Percentiles rank a stretch among this genome's conserved stretches.
Evolutionary conservation across 2,113 vertebrate species (phyloP).

Genomic region (Phalacrocorax carbo): DNA sequence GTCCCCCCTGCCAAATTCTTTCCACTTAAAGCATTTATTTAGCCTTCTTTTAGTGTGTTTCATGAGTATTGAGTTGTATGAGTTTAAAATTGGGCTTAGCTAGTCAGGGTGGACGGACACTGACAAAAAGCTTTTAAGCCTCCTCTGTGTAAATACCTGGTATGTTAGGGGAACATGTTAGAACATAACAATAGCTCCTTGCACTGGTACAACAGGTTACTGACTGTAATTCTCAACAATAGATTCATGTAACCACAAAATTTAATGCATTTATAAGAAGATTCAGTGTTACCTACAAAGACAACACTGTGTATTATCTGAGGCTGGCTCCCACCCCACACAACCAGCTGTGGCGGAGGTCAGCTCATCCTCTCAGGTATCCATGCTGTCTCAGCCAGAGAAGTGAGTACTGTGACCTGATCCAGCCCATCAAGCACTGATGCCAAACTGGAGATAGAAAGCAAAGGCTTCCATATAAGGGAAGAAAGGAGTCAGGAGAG

Average conservation of each 20-base stretch:
- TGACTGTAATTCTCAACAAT: neutral
- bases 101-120: neutral
- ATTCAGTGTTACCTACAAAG: neutral
- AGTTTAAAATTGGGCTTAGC: neutral
- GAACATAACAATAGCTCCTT: neutral
- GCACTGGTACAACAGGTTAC: neutral
- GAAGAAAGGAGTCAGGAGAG: neutral
- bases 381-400: neutral
- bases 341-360: neutral
- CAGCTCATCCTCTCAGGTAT: neutral
- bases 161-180: neutral
- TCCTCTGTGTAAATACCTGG: neutral
- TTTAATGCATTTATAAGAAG: neutral
- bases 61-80: neutral
- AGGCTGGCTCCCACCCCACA: neutral
- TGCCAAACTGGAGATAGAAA: neutral
- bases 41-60: neutral
- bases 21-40: neutral
- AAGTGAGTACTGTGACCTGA: neutral
- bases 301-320: neutral
- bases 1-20: neutral
- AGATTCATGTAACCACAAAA: neutral
- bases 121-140: neutral
- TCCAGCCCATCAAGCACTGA: neutral
- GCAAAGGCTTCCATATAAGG: conserved; percentile 35